A percentile compares a stretch with the other conserved stretches of the same genome.
phyloP scores from a whole-genome alignment of 2,797 vertebrate genomes.

The Ctenosaura bakeri region DNA sequence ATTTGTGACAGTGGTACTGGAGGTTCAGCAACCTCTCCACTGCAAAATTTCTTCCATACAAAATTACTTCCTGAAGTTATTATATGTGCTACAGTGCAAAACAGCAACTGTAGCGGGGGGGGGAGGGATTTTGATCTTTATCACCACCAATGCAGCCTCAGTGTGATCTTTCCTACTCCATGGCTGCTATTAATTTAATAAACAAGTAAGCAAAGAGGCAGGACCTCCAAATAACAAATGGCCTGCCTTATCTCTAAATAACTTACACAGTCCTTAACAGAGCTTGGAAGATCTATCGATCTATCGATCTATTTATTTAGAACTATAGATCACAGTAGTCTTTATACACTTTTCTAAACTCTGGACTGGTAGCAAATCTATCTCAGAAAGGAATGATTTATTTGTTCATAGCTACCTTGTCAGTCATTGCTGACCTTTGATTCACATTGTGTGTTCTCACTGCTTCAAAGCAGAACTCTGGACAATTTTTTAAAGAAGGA shows the following conservation, averaged over 20 bases:
- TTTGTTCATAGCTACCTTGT: neutral
- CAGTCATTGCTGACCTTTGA: neutral
- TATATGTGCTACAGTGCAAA: neutral
- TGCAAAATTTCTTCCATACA: neutral
- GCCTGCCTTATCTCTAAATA: no score
- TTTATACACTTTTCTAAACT: no score
- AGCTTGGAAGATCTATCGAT: neutral
- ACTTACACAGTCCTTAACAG: neutral
- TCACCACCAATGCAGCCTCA: no score
- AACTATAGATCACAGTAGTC: neutral
- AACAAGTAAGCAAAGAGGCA: neutral
- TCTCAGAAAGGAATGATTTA: neutral
- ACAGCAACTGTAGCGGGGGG: neutral
- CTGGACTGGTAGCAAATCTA: no score
- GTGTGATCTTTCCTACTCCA: neutral
- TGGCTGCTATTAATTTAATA: neutral
- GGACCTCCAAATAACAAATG: neutral
- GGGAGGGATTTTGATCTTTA: neutral
- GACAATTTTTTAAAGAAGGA: neutral
- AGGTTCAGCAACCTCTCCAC: no score
- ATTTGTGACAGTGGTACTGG: neutral
- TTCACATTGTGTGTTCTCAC: neutral
- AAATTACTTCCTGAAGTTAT: neutral
- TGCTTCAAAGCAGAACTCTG: neutral
- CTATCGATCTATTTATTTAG: neutral